A percentile compares a stretch with the other conserved stretches of the same genome.
Conservation (phyloP, 2,888 invertebrate species). For the Carterocephalus palaemon region DNA sequence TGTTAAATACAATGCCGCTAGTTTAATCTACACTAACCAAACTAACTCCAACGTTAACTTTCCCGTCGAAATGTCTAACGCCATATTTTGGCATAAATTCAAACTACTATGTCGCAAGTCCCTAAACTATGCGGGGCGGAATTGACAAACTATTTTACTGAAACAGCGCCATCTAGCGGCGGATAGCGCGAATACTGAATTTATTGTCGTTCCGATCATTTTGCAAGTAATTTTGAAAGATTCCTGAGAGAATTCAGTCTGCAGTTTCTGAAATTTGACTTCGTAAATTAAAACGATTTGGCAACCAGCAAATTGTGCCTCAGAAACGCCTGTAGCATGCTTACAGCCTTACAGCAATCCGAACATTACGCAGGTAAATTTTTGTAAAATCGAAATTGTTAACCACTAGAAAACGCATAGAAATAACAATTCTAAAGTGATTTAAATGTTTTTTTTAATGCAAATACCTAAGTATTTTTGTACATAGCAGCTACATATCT, state of each 20-base stretch:
- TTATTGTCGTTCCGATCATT: slow-evolving; percentile 17
- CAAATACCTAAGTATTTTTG: no score
- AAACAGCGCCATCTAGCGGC: slow-evolving; percentile 54
- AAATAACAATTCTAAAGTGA: no score
- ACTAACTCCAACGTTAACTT: slow-evolving; percentile 39
- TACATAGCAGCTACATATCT: no score
- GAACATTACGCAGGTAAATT: no score
- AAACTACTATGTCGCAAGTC: slow-evolving; percentile 37
- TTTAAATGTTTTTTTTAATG: no score
- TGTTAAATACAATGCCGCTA: slow-evolving; percentile 30
- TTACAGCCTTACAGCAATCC: no score
- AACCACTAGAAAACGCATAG: no score
- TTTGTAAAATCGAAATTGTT: no score
- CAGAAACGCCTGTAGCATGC: no score
- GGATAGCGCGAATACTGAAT: slow-evolving; percentile 41
- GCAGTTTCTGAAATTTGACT: slow-evolving; percentile 10
- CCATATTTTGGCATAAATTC: slow-evolving; percentile 59
- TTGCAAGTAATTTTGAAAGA: slow-evolving; percentile 17
- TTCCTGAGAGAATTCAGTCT: slow-evolving; percentile 6
- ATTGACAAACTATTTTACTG: slow-evolving; percentile 39
- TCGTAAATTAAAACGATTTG: background rate
- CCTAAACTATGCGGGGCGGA: slow-evolving; percentile 34
- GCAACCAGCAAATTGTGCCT: slow-evolving; percentile 7
- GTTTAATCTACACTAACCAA: slow-evolving; percentile 56
- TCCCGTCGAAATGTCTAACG: slow-evolving; percentile 36